Conservation (phyloP, 2,113 vertebrate species). For the Macquaria ambigua region DNA sequence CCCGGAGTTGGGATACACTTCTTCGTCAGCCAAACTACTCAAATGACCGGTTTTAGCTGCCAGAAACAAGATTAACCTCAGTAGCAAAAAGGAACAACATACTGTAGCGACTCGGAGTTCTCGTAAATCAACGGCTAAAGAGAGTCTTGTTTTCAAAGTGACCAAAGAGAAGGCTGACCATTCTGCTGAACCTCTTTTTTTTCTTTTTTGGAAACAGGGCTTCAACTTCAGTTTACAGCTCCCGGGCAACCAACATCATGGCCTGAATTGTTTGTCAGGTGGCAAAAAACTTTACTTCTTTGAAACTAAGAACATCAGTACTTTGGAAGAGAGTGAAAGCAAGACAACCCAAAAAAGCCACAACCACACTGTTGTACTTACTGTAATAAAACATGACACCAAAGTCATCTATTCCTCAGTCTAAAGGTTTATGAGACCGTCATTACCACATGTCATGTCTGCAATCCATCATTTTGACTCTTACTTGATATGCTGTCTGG, state of each 20-base stretch:
- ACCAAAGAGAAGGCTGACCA: constrained; percentile 33
- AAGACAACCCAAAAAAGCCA: constrained; percentile 1
- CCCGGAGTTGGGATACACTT: constrained; percentile 32
- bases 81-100: constrained; percentile 40
- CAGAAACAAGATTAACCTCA: constrained; percentile 62
- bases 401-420: constrained; percentile 5
- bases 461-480: constrained; percentile 19
- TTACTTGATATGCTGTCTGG: background rate
- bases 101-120: constrained; percentile 36
- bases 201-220: constrained; percentile 23
- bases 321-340: constrained; percentile 40
- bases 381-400: constrained; percentile 10
- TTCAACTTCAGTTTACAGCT: constrained; percentile 56
- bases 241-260: constrained; percentile 66
- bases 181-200: constrained; percentile 17
- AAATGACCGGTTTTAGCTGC: constrained; percentile 45
- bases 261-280: constrained; percentile 58
- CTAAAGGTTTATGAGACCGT: background rate
- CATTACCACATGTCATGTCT: background rate
- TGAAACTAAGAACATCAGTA: constrained; percentile 37
- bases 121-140: constrained; percentile 60
- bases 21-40: constrained; percentile 37
- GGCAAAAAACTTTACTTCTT: constrained; percentile 36
- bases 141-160: constrained; percentile 51
- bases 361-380: background rate